Evolutionary conservation across 2,113 vertebrate genomes (phyloP).

Genomic region (Pipra filicauda): DNA sequence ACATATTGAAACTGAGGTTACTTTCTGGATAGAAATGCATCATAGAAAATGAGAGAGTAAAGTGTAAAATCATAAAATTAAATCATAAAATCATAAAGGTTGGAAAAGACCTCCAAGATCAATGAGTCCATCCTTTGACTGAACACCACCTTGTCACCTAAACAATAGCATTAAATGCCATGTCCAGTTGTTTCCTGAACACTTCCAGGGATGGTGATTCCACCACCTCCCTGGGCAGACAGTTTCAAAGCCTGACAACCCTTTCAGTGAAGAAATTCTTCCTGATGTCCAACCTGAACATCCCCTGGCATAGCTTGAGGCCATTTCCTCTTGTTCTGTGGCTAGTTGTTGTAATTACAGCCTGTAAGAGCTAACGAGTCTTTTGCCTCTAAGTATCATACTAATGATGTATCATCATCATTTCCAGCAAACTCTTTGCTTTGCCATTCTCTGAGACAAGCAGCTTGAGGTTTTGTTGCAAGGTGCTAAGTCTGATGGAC

Average conservation of each 20-base stretch:
- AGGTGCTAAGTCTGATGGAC: background rate
- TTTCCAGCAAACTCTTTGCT: background rate
- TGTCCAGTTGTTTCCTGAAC: background rate
- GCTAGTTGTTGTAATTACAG: background rate
- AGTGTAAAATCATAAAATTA: background rate
- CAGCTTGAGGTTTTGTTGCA: background rate
- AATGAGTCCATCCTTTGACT: background rate
- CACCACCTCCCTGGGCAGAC: background rate
- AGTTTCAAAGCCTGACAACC: background rate
- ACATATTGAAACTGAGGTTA: background rate
- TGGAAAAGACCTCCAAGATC: background rate
- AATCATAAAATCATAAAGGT: background rate
- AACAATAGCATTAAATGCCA: background rate
- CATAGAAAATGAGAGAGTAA: background rate
- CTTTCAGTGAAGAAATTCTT: background rate
- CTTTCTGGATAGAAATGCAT: background rate
- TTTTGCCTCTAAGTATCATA: background rate
- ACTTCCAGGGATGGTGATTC: background rate
- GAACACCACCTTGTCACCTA: background rate
- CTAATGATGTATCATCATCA: background rate
- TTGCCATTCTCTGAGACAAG: background rate
- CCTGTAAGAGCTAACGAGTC: background rate
- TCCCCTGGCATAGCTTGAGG: rapidly evolving
- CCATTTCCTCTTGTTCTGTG: background rate
- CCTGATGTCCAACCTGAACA: background rate